A percentile compares a stretch with the other conserved stretches of the same genome.
These are phyloP conservation scores for Heterodera filipjevi DNA, from an alignment of 2,888 invertebrate genomes.

Conservation along the genomic window DNA sequence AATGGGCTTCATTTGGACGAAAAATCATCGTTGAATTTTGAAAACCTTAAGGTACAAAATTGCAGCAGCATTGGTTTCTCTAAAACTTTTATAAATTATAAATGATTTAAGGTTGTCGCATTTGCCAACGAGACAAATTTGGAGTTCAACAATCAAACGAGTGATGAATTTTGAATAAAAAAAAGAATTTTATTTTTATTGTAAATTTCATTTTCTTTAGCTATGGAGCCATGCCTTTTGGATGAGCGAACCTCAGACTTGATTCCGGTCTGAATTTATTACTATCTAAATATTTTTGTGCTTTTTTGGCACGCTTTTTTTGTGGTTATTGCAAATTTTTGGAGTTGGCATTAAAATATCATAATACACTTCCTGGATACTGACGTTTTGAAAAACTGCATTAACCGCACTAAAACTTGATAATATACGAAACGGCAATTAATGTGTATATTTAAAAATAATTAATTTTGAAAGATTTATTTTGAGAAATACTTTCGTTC, in stretches of 20 bases:
- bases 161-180: not conserved
- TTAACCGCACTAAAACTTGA: too few relatives aligned
- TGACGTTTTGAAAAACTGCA: too few relatives aligned
- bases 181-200: not conserved
- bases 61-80: too few relatives aligned
- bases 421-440: too few relatives aligned
- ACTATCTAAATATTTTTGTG: not conserved
- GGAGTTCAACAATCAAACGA: constrained; percentile 35
- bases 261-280: constrained; percentile 73
- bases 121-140: constrained; percentile 45
- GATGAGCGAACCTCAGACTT: constrained; percentile 72
- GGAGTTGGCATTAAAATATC: too few relatives aligned
- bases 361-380: too few relatives aligned
- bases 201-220: constrained; percentile 8
- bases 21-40: constrained; percentile 42
- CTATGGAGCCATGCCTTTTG: constrained; percentile 54
- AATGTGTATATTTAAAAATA: too few relatives aligned
- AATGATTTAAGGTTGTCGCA: constrained; percentile 42
- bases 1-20: constrained; percentile 46
- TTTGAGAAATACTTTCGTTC: too few relatives aligned
- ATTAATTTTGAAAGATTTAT: too few relatives aligned
- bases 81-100: not conserved
- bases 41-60: constrained; percentile 44
- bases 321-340: too few relatives aligned
- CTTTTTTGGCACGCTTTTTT: too few relatives aligned